Percentiles rank a stretch among this genome's conserved stretches.
phyloP scores from a whole-genome alignment of 2,797 vertebrate species.

The Coracias cyanogaster region DNA sequence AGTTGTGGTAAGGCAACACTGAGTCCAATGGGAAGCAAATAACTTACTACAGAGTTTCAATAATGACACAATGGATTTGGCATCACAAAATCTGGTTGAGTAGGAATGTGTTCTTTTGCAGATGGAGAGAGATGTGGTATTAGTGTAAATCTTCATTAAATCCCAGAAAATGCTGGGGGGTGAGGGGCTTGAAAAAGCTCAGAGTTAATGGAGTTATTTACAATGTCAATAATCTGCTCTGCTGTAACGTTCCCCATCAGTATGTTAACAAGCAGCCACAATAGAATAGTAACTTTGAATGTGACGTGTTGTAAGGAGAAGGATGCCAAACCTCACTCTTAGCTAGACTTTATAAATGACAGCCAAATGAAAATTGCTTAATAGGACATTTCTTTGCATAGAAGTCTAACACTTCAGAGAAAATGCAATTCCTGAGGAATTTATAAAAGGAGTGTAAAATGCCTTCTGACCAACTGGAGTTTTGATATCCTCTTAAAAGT shows the following conservation, averaged over 20 bases:
- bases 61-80: background rate
- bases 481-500: background rate
- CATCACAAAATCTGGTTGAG: background rate
- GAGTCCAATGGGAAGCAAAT: background rate
- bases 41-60: background rate
- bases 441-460: slow-evolving; percentile 1
- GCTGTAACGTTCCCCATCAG: background rate
- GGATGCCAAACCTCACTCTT: background rate
- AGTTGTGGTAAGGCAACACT: background rate
- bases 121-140: background rate
- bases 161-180: background rate
- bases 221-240: background rate
- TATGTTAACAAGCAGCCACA: background rate
- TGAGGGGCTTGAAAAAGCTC: background rate
- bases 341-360: background rate
- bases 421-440: background rate
- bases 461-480: background rate
- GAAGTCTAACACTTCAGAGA: background rate
- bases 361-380: background rate
- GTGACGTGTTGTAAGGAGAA: background rate
- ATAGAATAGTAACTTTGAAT: background rate
- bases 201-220: background rate
- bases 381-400: background rate
- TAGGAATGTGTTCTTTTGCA: background rate
- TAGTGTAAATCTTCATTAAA: background rate